phyloP scores from a whole-genome alignment of 1,140 invertebrate species.

The Drosophila nigrodunni region DNA sequence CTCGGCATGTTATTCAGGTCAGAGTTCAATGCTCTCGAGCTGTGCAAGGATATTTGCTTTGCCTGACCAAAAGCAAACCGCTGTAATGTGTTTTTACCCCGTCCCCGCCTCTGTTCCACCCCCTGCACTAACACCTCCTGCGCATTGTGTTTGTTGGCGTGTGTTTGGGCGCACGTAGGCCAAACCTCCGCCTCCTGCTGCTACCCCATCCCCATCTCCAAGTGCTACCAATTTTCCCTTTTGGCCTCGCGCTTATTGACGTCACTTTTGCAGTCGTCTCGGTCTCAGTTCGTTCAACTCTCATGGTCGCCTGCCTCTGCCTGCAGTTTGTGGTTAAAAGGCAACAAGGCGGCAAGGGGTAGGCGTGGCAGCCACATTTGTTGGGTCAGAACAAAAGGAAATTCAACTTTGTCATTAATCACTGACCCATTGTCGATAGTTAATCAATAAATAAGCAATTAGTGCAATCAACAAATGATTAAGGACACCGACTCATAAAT shows the following conservation, averaged over 20 bases:
- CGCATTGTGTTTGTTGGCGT: constrained; percentile 28
- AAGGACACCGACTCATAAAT: constrained; percentile 15
- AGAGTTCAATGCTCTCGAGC: constrained; percentile 53
- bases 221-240: constrained; percentile 38
- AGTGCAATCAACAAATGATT: constrained; percentile 18
- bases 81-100: constrained; percentile 3
- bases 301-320: constrained; percentile 71
- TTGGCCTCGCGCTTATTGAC: constrained; percentile 81
- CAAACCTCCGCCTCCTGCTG: constrained; percentile 25
- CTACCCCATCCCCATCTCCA: constrained; percentile 10
- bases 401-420: constrained; percentile 25
- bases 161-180: constrained; percentile 70
- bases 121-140: not conserved
- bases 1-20: constrained; percentile 64
- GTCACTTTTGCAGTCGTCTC: constrained; percentile 75
- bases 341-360: not conserved
- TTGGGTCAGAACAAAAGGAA: not conserved
- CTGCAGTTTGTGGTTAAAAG: constrained; percentile 24
- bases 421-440: not conserved
- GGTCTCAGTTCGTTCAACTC: constrained; percentile 75
- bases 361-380: constrained; percentile 7
- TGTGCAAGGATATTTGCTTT: constrained; percentile 65
- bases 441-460: constrained; percentile 29
- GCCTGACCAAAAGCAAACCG: constrained; percentile 29
- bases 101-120: not conserved